phyloP scores from a whole-genome alignment of 2,113 vertebrate genomes.

The Xiphophorus hellerii region DNA sequence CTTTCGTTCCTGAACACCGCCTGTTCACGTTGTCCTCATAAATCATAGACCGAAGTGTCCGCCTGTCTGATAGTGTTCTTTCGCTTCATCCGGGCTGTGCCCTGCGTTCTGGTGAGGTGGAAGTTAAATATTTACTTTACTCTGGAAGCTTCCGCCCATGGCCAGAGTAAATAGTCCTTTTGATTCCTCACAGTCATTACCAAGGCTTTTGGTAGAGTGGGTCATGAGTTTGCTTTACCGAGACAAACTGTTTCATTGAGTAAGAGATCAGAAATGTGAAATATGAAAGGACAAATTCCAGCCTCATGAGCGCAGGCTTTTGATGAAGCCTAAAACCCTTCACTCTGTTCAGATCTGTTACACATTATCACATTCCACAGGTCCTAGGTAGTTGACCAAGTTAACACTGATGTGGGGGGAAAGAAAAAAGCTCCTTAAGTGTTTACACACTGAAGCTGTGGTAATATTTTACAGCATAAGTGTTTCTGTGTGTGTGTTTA shows the following conservation, averaged over 20 bases:
- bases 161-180: neutral
- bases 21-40: neutral
- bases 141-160: slow-evolving; percentile 7
- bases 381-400: neutral
- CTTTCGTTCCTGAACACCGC: neutral
- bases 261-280: slow-evolving; percentile 4
- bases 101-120: slow-evolving; percentile 12
- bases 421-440: neutral
- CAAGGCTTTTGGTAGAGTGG: neutral
- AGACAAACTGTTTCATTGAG: neutral
- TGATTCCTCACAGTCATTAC: slow-evolving; percentile 8
- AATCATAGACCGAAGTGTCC: neutral
- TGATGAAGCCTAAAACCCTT: neutral
- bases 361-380: slow-evolving; percentile 4
- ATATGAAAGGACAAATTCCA: neutral
- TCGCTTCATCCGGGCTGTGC: neutral
- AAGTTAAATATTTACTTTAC: slow-evolving; percentile 35
- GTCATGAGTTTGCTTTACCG: neutral
- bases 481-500: slow-evolving; percentile 12
- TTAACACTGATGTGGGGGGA: too few species aligned
- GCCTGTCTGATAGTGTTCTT: slow-evolving; percentile 8
- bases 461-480: neutral
- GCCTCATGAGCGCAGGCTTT: neutral
- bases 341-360: neutral
- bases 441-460: neutral